Base-by-base conservation (phyloP, 2,888 invertebrate species). In the Lepidochitona cinerea region DNA sequence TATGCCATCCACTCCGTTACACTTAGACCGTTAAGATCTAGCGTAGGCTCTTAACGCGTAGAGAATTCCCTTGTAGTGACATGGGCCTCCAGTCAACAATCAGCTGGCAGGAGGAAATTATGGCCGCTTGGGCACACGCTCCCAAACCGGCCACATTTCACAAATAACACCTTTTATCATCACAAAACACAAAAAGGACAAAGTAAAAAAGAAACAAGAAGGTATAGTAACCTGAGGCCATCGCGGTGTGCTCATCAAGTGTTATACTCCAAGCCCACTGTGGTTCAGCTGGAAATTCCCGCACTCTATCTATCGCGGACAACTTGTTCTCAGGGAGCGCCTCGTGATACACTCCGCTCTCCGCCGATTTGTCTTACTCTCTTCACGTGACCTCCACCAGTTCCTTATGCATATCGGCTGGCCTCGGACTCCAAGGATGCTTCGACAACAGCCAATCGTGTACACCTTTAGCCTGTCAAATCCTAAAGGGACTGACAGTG, bases 331-430 rank as follows among this genome's bases (percentile, higher is more conserved):
- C 59, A 32, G 4, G 14, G 32, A 29, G 18, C 32, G 23, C 59
- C 59, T 18, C 59, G 59, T 59, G 59, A 23, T 59, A 59, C 29
- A 29, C 59, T 32, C 26, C 29, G 59, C 59, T 32, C 32, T 59
- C 59, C 32, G 59, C 26, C 59, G 59, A 59, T 59, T 59, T 59
- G 59, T 59, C 59, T 59, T 59, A 59, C 59, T 59, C 59, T 32
- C 4, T 29, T 29, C 59, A 59, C 59, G 59, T 59, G 59, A 59
- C 59, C 59, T 59, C 23, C 29, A 18, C 29, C 32, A 59, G 59
- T 14, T 14, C 59, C 12, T 59, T 14, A 59, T 59, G 59, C 59
- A 59, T 59, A 49, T 49, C n/a, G 18, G 59, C 29, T 14, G 59
- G 23, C 23, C 59, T 32, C 41, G 23, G 29, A 23, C 14, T 29